Evolutionary conservation across 2,113 vertebrate species (phyloP), one percentile per base, ranked within the genome.

Genomic region (Proterorhinus semilunaris): DNA sequence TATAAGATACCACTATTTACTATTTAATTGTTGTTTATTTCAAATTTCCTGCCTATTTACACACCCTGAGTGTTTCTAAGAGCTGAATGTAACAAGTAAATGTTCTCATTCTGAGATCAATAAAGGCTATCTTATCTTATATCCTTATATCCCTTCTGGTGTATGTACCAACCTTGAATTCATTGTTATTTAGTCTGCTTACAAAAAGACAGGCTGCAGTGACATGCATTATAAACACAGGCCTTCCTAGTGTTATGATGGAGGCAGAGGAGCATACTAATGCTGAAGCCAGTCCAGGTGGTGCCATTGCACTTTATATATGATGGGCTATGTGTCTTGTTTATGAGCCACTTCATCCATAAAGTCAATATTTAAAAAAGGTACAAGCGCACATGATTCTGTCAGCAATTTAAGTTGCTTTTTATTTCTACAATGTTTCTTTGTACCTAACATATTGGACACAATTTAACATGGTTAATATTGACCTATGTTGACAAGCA

Each of bases 261-360:
- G 54, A 78, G 66, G 63, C 6, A 50, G 72, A 62, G 77, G 50
- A 65, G 17, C 21, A 10, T 70, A 69, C 68, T 75, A 64, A 52
- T 74, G 72, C 9, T 61, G 63, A 6, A 65, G 51, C 50, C 63
- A 16, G 59, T 54, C 62, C 72, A 76, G 78, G 67, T 78, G 74
- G 52, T 78, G 74, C 77, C 52, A 68, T 36, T 48, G 70, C 52
- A 16, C 58, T 65, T 78, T 71, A 69, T 73, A 68, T 63, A 46
- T 2, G 52, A 66, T 17, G 16, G 27, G 57, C 75, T 68, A 62
- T 76, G 12, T 44, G 77, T 50, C 46, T 63, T 15, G 12, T 72
- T 76, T 61, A 75, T 62, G 55, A 59, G 51, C 6, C 15, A 43
- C 58, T 69, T 76, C 63, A 57, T 73, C 65, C 66, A 45, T n/a